Evolutionary conservation across 2,888 invertebrate genomes (phyloP), one percentile per base, ranked within the genome.

Genomic region (Pristionchus japonicus): DNA sequence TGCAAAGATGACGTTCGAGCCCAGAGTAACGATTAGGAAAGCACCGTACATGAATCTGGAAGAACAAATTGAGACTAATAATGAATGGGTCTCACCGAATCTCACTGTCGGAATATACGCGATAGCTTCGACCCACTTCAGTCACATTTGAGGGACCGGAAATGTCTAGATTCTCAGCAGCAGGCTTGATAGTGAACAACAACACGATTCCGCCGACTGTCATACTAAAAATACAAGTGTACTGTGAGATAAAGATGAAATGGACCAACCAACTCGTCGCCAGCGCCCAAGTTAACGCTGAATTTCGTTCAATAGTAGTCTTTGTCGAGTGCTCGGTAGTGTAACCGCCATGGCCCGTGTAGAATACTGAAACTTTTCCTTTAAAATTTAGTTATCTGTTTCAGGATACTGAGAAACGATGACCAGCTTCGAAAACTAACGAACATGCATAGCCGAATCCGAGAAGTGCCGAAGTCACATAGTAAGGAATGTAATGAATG

Each of bases 1-100:
- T 23, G 74, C 74, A 40, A 74, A 74, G 40, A 74, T 74, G 4
- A 74, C n/a, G 40, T 74, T 74, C 11, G 74, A 74, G 74, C 74
- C n/a, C 2, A 74, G 3, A 17, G 74, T 40, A 37, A 74, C 40
- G 23, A 13, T 1, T 6, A 74, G 40, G 23, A 74, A 37, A 2
- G 74, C 74, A 7, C 74, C 74, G 74, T 40, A 74, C 17, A 74
- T 40, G 20, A 74, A 37, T 43, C 74, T 74, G 34, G 23, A 23
- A 3, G 13, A 11, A 20, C 7, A 40, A 40, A 20, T 11, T 74
- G 13, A 31, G n/a, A 57, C 3, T 6, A 23, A 20, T 13, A 23
- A 15, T n/a, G n/a, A n/a, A 20, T 57, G 52, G 17, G 52, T 9
- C 23, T 20, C 23, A 74, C 74, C 43, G 37, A 74, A 74, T 74